A percentile compares a stretch with the other conserved stretches of the same genome.
Evolutionary conservation across 1,140 invertebrate species (phyloP).

Genomic region (Drosophila biarmipes): DNA sequence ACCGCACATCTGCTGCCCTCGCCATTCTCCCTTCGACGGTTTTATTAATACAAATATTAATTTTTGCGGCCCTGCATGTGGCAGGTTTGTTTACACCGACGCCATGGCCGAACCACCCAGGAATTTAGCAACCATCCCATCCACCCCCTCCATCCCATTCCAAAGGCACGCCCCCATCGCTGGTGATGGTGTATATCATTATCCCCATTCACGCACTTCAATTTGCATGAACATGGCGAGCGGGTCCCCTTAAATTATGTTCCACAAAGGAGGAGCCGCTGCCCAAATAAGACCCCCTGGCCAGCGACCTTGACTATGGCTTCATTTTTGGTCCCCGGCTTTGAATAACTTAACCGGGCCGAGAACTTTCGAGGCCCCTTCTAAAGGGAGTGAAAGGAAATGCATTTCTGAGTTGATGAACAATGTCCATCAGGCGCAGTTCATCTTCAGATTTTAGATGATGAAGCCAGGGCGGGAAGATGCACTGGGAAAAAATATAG

Average conservation of each 20-base stretch:
- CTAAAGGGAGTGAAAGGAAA: constrained; percentile 9
- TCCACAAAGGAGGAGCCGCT: constrained; percentile 1
- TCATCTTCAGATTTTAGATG: constrained; percentile 4
- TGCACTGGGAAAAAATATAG: constrained; percentile 3
- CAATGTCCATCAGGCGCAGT: constrained; percentile 59
- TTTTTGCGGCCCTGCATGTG: constrained; percentile 79
- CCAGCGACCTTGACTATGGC: constrained; percentile 57
- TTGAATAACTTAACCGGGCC: constrained; percentile 61
- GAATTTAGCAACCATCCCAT: constrained; percentile 13
- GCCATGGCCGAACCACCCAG: constrained; percentile 46
- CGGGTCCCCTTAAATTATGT: constrained; percentile 37
- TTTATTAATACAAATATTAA: constrained; percentile 83
- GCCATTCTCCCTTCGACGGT: constrained; percentile 30
- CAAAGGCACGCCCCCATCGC: not conserved
- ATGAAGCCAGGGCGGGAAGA: not conserved
- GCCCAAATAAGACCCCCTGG: not conserved
- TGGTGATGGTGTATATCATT: constrained; percentile 66
- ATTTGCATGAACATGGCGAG: constrained; percentile 76
- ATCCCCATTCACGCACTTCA: constrained; percentile 66
- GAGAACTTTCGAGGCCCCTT: constrained; percentile 34
- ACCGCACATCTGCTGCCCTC: constrained; percentile 71
- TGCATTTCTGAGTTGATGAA: constrained; percentile 64
- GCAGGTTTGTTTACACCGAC: constrained; percentile 77
- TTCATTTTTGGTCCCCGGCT: constrained; percentile 60
- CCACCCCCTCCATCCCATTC: not conserved